A percentile compares a stretch with the other conserved stretches of the same genome.
Conservation (phyloP, 2,113 vertebrate species). For the Chaetura pelagica region DNA sequence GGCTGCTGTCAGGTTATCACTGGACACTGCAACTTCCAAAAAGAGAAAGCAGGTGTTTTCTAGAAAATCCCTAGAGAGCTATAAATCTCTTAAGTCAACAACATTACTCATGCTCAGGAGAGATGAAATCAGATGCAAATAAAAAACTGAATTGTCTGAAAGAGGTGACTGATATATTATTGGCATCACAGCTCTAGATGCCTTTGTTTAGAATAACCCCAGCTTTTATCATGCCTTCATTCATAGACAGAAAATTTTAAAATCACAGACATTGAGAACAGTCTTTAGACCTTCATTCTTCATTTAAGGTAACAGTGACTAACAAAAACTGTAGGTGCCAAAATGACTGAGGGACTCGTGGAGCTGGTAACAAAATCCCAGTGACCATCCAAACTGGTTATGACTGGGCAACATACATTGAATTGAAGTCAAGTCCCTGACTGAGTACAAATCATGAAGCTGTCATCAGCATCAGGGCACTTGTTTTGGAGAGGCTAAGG, state of each 20-base stretch:
- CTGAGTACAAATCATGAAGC: background rate
- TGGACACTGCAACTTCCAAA: background rate
- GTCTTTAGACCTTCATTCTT: background rate
- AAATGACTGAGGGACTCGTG: background rate
- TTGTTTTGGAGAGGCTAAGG: background rate
- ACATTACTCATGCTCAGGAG: background rate
- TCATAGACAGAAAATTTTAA: background rate
- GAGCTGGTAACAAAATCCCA: background rate
- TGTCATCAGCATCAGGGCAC: background rate
- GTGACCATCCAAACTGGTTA: background rate
- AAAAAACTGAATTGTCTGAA: background rate
- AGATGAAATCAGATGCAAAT: background rate
- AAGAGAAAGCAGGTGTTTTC: background rate
- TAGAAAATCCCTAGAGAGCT: background rate
- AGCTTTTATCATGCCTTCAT: background rate
- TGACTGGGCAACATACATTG: background rate
- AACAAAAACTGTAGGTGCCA: background rate
- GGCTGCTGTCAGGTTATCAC: background rate
- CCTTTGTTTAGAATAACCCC: background rate
- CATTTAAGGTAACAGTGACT: background rate
- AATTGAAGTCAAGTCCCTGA: background rate
- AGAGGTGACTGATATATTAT: accelerated
- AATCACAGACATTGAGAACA: background rate
- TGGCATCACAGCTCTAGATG: background rate
- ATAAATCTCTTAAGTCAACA: background rate